Percentiles rank a stretch among this genome's conserved stretches.
These are phyloP conservation scores for Campaea margaritaria DNA, from an alignment of 2,888 invertebrate species.

Conservation along the genomic window DNA sequence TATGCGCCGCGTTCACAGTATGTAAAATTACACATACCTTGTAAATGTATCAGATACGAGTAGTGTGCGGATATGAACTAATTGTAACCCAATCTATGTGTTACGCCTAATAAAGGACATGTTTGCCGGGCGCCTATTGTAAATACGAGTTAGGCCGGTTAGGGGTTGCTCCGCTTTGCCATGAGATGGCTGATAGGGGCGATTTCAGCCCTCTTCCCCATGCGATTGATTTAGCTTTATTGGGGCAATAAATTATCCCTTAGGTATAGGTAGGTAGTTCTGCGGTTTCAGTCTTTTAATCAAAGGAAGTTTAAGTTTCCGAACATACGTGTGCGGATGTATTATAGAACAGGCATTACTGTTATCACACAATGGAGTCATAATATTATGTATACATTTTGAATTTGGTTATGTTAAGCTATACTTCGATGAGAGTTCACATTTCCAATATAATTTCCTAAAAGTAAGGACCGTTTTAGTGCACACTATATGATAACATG, in stretches of 20 bases:
- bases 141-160: slow-evolving; percentile 56
- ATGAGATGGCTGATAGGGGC: slow-evolving; percentile 65
- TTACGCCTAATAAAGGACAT: slow-evolving; percentile 8
- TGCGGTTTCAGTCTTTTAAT: not conserved
- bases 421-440: slow-evolving; percentile 9
- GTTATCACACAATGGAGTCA: too few relatives aligned
- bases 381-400: not conserved
- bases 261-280: slow-evolving; percentile 21
- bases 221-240: slow-evolving; percentile 79
- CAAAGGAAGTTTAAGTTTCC: too few relatives aligned
- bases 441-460: slow-evolving; percentile 51
- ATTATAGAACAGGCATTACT: too few relatives aligned
- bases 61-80: not conserved
- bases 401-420: not conserved
- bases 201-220: slow-evolving; percentile 60
- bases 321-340: too few relatives aligned
- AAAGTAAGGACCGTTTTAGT: slow-evolving; percentile 56
- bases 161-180: slow-evolving; percentile 48
- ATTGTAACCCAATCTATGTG: not conserved
- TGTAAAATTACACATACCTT: too few relatives aligned
- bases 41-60: too few relatives aligned
- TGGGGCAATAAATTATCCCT: slow-evolving; percentile 70
- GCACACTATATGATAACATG: slow-evolving; percentile 37
- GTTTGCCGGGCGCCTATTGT: slow-evolving; percentile 46
- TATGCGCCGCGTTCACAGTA: too few relatives aligned